Base-by-base conservation (phyloP, 2,113 vertebrate species). In the Muntiacus muntjak region DNA sequence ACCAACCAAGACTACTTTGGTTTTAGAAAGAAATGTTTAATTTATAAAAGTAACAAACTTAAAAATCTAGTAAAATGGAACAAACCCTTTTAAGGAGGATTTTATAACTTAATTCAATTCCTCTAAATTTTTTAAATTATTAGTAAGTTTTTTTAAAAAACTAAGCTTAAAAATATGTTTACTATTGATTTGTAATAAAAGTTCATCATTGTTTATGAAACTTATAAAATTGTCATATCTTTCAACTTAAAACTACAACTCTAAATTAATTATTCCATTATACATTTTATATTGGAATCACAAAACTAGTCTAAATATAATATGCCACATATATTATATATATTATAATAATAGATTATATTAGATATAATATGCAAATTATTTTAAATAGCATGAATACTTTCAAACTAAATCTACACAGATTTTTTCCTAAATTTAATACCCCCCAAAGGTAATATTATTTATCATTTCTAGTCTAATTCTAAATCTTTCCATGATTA, bases 11-110 rank as follows among this genome's bases (percentile, higher is more conserved):
- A 64, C 33, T 82, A 21, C 28, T 79, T 84, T 71, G 67, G 21
- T 74, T 93, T 97, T 94, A 28, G 84, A 96, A 97, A 57, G 19
- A 25, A 89, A 57, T 71, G 55, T 25, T 87, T 87, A 90, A 54
- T 47, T 95, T 55, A 90, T 91, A 83, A 97, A 93, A 94, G 25
- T 40, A 71, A 71, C 50, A 81, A 91, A 78, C 43, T 62, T 4
- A 85, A 95, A 97, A 57, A 93, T 54, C 43, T 60, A 90, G 40
- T 78, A 84, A 94, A 90, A 85, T 33, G 11, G 71, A 97, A 47
- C 10, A 45, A 47, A 87, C 57, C 60, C 58, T 57, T 92, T 83
- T 26, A 95, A 96, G 28, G 83, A 57, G 25, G 11, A 33, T 87
- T 67, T 87, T 95, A 71, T 81, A 89, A 57, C 28, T 60, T 94